Evolutionary conservation across 2,888 invertebrate species (phyloP).

Genomic region (Rotaria socialis): DNA sequence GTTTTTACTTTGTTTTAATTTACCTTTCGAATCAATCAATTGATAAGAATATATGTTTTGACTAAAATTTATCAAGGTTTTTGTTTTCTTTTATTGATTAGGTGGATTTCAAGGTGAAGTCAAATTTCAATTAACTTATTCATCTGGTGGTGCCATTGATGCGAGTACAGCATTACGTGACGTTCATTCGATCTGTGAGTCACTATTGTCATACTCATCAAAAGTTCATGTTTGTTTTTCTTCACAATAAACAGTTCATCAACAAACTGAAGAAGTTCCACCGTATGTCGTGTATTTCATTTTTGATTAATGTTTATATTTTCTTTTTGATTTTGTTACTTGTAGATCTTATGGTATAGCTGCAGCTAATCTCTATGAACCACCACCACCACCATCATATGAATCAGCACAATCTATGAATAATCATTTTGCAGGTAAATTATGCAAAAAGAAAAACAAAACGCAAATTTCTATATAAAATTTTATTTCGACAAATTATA

Average conservation of each 20-base stretch:
- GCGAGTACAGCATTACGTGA: neutral
- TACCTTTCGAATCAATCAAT: neutral
- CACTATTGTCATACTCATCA: neutral
- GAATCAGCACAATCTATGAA: neutral
- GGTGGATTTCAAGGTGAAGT: conserved; percentile 28
- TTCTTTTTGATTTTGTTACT: neutral
- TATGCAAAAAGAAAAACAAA: neutral
- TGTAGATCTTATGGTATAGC: neutral
- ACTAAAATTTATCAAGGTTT: neutral
- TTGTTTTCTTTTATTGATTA: neutral
- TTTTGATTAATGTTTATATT: neutral
- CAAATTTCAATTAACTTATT: conserved; percentile 16
- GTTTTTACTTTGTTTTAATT: neutral
- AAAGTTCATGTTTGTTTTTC: neutral
- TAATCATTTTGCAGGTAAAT: conserved; percentile 24
- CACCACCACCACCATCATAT: neutral
- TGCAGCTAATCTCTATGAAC: neutral
- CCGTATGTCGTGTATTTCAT: neutral
- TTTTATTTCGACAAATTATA: neutral
- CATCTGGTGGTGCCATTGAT: conserved; percentile 28
- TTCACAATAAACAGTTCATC: neutral
- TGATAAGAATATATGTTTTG: neutral
- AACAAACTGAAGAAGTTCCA: neutral
- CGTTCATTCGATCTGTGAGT: neutral
- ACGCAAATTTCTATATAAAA: neutral